A percentile compares a stretch with the other conserved stretches of the same genome.
Conservation (phyloP, 30 jellyfish, hydroid and myxozoan genomes). For the Phacellophora camtschatica region DNA sequence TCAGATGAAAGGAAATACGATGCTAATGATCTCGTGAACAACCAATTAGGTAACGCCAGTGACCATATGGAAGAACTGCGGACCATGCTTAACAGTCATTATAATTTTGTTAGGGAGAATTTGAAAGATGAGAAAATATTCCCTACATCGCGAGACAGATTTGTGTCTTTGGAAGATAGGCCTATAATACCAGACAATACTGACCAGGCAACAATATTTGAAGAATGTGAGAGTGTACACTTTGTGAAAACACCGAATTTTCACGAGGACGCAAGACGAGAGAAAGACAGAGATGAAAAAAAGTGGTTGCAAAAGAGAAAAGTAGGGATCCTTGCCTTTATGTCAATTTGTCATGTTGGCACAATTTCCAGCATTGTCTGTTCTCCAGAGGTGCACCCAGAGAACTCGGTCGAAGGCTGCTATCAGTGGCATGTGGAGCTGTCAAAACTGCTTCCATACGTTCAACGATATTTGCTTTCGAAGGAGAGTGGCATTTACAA, state of each 20-base stretch:
- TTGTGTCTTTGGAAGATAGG: slow-evolving; percentile 25
- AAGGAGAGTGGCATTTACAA: slow-evolving; percentile 18
- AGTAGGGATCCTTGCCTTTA: slow-evolving; percentile 42
- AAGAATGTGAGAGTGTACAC: slow-evolving; percentile 20
- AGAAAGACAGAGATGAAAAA: background rate
- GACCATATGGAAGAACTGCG: background rate
- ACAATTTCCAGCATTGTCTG: slow-evolving; percentile 17
- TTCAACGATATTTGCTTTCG: slow-evolving; percentile 44
- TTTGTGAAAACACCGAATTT: background rate
- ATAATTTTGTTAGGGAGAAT: slow-evolving; percentile 7
- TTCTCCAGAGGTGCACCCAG: slow-evolving; percentile 55
- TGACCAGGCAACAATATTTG: slow-evolving; percentile 3
- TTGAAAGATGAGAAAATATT: slow-evolving; percentile 47
- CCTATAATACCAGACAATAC: slow-evolving; percentile 55
- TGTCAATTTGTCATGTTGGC: slow-evolving; percentile 26
- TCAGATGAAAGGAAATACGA: background rate
- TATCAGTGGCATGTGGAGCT: slow-evolving; percentile 55
- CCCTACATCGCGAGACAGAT: slow-evolving; percentile 49
- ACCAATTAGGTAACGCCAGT: background rate
- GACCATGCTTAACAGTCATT: background rate
- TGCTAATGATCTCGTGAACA: background rate
- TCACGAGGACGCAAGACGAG: background rate
- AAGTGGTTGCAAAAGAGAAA: background rate
- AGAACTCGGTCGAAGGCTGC: slow-evolving; percentile 45
- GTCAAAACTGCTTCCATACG: slow-evolving; percentile 22